Percentiles rank a stretch among this genome's conserved stretches.
phyloP scores from a whole-genome alignment of 2,113 vertebrate genomes.

The Corydoras maculifer region DNA sequence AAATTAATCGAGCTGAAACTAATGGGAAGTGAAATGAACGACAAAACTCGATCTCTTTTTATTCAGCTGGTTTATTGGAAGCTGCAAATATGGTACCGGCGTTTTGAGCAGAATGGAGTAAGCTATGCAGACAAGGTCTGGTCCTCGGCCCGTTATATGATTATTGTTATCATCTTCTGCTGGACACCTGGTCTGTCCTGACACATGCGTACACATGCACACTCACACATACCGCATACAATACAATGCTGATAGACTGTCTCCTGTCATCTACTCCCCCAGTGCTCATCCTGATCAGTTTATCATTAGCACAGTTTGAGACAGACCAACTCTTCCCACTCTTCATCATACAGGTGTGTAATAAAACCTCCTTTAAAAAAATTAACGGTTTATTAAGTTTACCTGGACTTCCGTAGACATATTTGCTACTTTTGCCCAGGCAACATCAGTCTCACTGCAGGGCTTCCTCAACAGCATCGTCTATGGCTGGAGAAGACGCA shows the following conservation, averaged over 20 bases:
- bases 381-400: not conserved
- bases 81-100: constrained; percentile 56
- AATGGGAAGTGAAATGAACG: too few relatives aligned
- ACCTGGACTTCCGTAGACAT: too few relatives aligned
- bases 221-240: not conserved
- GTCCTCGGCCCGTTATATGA: constrained; percentile 56
- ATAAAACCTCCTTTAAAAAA: not conserved
- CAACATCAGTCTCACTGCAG: constrained; percentile 63
- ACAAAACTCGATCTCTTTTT: not conserved
- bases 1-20: too few relatives aligned
- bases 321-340: constrained; percentile 55
- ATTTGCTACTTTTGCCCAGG: constrained; percentile 48
- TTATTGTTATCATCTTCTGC: constrained; percentile 69
- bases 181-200: constrained; percentile 65
- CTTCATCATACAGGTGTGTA: constrained; percentile 60
- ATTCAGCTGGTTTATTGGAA: constrained; percentile 65
- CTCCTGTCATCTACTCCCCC: not conserved
- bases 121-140: constrained; percentile 39
- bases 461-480: constrained; percentile 72
- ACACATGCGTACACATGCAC: constrained; percentile 9
- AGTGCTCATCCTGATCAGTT: constrained; percentile 70
- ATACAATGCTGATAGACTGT: not conserved
- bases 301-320: constrained; percentile 29
- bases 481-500: constrained; percentile 67
- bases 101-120: constrained; percentile 39